Base-by-base conservation (phyloP, 2,797 vertebrate genomes). In the Loriculus beryllinus region DNA sequence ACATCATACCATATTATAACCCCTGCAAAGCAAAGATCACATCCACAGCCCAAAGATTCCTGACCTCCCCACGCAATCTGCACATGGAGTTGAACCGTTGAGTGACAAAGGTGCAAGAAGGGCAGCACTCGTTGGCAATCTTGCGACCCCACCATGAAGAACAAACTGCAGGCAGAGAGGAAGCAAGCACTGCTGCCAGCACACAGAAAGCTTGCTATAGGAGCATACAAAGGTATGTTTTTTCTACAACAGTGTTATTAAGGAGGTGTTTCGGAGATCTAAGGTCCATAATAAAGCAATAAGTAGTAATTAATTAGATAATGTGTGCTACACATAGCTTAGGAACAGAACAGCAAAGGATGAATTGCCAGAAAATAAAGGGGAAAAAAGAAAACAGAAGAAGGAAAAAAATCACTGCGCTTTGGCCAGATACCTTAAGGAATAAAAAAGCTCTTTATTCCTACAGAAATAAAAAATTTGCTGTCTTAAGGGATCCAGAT, bases 311-410 rank as follows among this genome's bases (percentile, higher is more conserved):
- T 49, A n/a, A 20, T n/a, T 85, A 18, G 64, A 35, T 39, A 74
- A 67, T 0, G 0, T 43, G 17, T 7, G 9, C 23, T 64, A 39
- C 10, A 54, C 8, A 6, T 5, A n/a, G 12, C 15, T 47, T 35
- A 19, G 29, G 25, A 88, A 68, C 12, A 84, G 35, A 90, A 74
- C 22, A 69, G 8, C 15, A 65, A 77, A 79, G 23, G 22, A 39
- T 23, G 4, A 92, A 68, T 35, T 72, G 5, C 35, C n/a, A 48
- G 39, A 89, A 82, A n/a, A 89, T 35, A 74, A 0, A 1, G 10
- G 3, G 3, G 28, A 14, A 19, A 40, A 31, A 63, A 25, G n/a
- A 6, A 5, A 1, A 10, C 8, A 18, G 18, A 8, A 20, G 31
- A 9, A 2, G 23, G 22, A 5, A 7, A 5, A 23, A 19, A 39